Evolutionary conservation across 2,113 vertebrate genomes (phyloP).

Genomic region (Dipodomys spectabilis): DNA sequence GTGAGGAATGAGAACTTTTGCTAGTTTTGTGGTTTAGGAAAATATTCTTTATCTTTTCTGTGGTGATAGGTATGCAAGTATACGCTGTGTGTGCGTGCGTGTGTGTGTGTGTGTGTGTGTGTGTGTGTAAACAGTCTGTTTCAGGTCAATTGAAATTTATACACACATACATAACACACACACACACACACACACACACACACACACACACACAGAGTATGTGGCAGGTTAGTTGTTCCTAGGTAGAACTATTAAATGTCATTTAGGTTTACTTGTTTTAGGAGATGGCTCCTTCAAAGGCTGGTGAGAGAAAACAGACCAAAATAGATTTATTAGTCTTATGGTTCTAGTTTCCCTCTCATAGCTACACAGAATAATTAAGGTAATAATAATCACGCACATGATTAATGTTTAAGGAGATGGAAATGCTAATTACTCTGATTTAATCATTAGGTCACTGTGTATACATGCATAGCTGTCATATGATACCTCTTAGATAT

Average conservation of each 20-base stretch:
- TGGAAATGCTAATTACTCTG: background rate
- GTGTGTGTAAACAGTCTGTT: background rate
- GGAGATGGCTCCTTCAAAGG: background rate
- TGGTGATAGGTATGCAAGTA: background rate
- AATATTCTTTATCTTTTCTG: background rate
- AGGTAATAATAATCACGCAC: background rate
- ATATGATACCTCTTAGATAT: background rate
- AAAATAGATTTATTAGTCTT: background rate
- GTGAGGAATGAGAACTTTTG: background rate
- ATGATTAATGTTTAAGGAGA: background rate
- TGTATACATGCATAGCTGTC: background rate
- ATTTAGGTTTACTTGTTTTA: background rate
- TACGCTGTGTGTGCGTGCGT: too few species aligned
- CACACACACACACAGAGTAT: background rate
- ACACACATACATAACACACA: background rate
- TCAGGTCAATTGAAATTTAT: background rate
- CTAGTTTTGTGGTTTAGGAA: background rate
- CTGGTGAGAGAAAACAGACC: background rate
- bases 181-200: background rate
- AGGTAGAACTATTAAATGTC: background rate
- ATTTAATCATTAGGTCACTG: background rate
- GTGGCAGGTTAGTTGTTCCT: background rate
- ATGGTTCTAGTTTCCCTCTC: background rate
- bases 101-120: background rate
- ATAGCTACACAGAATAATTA: background rate